phyloP scores from a whole-genome alignment of 2,113 vertebrate species.

The Cromileptes altivelis region DNA sequence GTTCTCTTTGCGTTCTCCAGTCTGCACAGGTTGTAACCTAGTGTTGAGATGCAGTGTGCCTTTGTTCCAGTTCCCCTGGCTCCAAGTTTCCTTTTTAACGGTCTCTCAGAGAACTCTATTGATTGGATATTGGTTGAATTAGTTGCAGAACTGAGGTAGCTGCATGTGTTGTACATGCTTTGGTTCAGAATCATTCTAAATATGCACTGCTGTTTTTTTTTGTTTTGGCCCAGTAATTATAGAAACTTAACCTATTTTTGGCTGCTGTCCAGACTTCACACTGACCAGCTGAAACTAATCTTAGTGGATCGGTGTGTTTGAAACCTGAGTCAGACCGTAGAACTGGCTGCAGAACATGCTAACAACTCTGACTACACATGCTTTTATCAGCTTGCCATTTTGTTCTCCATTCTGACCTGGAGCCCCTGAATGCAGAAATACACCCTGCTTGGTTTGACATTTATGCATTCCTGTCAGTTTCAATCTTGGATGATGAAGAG shows the following conservation, averaged over 20 bases:
- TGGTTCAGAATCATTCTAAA: not conserved
- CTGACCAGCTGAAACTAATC: conserved; percentile 48
- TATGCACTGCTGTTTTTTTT: conserved; percentile 2
- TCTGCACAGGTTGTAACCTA: conserved; percentile 46
- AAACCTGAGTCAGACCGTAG: conserved; percentile 49
- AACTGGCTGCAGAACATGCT: conserved; percentile 19
- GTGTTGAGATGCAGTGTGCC: conserved; percentile 31
- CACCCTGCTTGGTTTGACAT: not conserved
- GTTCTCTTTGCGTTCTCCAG: conserved; percentile 57
- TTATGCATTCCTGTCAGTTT: not conserved
- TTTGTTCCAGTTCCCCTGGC: conserved; percentile 48
- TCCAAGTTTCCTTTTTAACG: conserved; percentile 21
- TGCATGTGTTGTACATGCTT: conserved; percentile 13
- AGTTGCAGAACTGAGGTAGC: conserved; percentile 14
- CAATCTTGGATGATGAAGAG: not conserved
- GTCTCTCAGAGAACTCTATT: conserved; percentile 31
- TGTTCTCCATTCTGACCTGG: not conserved
- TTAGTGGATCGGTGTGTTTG: conserved; percentile 45
- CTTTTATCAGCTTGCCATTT: not conserved
- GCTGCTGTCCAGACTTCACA: conserved; percentile 32
- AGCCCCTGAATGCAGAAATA: not conserved
- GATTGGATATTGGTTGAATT: conserved; percentile 50
- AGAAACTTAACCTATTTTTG: conserved; percentile 40
- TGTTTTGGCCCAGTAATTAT: conserved; percentile 25
- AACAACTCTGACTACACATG: conserved; percentile 7